Conservation (phyloP, 2,797 vertebrate genomes). For the Enteromius argenteus region DNA sequence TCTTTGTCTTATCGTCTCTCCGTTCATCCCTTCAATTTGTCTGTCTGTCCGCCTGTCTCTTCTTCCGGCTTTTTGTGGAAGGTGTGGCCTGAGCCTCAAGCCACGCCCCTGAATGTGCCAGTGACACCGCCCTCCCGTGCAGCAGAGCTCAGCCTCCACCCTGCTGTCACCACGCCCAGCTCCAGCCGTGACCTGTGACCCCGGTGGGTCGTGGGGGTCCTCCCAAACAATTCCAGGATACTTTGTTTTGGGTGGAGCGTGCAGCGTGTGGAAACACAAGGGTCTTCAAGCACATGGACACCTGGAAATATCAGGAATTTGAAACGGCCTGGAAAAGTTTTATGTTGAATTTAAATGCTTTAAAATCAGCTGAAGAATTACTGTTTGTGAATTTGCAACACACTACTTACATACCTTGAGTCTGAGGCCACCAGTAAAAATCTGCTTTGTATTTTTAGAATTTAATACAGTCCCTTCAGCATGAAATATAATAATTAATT, state of each 20-base stretch:
- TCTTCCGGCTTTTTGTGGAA: constrained; percentile 29
- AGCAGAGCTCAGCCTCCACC: constrained; percentile 49
- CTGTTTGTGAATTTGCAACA: background rate
- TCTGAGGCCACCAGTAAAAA: background rate
- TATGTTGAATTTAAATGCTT: background rate
- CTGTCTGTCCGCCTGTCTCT: constrained; percentile 27
- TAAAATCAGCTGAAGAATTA: background rate
- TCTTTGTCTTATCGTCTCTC: background rate
- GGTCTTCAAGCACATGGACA: background rate
- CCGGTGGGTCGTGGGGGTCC: background rate
- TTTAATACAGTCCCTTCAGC: background rate
- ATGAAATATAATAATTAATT: background rate
- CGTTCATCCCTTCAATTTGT: constrained; percentile 3
- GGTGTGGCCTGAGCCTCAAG: constrained; percentile 50
- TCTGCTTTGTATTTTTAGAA: background rate
- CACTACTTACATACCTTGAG: background rate
- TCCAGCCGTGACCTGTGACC: constrained; percentile 46
- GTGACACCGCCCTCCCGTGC: constrained; percentile 11
- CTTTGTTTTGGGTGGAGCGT: constrained; percentile 5
- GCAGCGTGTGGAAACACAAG: background rate
- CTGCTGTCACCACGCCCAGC: constrained; percentile 22
- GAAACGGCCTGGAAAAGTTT: background rate
- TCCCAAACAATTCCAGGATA: constrained; percentile 31
- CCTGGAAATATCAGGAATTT: background rate
- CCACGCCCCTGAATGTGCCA: constrained; percentile 21